Evolutionary conservation across 2,888 invertebrate species (phyloP).

Genomic region (Magallana nippona): DNA sequence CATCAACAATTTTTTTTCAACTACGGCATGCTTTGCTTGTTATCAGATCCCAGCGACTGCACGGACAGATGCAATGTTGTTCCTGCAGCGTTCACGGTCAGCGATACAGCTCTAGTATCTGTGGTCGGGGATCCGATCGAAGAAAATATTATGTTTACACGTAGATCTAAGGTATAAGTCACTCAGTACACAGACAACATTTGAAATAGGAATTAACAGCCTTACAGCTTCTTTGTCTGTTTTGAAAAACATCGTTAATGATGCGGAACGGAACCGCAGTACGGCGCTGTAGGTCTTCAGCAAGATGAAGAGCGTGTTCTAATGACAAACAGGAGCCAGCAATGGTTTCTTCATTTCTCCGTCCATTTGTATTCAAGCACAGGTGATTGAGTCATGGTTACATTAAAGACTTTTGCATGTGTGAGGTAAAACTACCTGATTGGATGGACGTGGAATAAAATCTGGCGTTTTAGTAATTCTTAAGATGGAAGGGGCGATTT

Average conservation of each 20-base stretch:
- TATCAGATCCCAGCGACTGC: neutral
- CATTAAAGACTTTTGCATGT: neutral
- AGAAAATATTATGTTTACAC: neutral
- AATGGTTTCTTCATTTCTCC: neutral
- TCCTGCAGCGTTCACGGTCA: neutral
- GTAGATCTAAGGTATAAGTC: neutral
- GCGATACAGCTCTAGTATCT: neutral
- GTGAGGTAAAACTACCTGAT: too few relatives aligned
- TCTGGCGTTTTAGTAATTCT: too few relatives aligned
- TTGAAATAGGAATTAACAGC: slow-evolving; percentile 10
- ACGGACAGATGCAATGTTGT: neutral
- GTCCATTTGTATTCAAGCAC: neutral
- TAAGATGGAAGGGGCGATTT: too few relatives aligned
- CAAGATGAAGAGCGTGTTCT: neutral
- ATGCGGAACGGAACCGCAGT: neutral
- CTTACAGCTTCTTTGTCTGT: neutral
- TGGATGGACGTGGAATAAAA: too few relatives aligned
- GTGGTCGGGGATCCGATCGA: neutral
- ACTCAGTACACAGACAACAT: slow-evolving; percentile 4
- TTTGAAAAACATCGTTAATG: slow-evolving; percentile 13
- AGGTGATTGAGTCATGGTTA: neutral
- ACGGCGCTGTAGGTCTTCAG: slow-evolving; percentile 24
- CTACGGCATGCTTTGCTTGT: neutral
- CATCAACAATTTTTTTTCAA: slow-evolving; percentile 8
- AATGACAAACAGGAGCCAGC: neutral